phyloP scores from a whole-genome alignment of 2,888 invertebrate species.

The Escarpia spicata region DNA sequence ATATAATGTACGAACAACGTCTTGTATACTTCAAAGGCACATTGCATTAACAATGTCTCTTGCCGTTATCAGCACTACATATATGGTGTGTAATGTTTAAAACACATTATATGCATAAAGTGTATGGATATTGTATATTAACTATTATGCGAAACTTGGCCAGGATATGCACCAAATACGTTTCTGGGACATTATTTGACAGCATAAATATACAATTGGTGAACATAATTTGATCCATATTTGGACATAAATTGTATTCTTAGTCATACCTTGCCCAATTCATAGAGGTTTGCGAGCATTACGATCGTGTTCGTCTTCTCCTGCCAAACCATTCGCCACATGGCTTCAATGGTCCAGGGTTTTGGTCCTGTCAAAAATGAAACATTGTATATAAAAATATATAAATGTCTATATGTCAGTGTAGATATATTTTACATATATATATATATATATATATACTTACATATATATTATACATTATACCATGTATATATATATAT shows the following conservation, averaged over 20 bases:
- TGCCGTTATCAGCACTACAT: too few species aligned
- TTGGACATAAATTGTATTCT: not conserved
- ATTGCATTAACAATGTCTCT: too few species aligned
- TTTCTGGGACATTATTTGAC: not conserved
- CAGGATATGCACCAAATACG: not conserved
- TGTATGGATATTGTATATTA: too few species aligned
- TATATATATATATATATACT: too few species aligned
- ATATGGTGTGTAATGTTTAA: too few species aligned
- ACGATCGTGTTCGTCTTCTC: conserved; percentile 10
- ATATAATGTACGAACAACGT: too few species aligned
- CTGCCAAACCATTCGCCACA: not conserved
- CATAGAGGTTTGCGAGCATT: not conserved
- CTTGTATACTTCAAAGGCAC: too few species aligned
- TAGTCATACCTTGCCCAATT: not conserved
- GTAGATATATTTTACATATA: too few species aligned
- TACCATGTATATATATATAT: too few species aligned
- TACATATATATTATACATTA: too few species aligned
- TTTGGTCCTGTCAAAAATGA: not conserved
- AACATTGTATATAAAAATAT: not conserved
- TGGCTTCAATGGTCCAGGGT: not conserved
- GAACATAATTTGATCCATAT: not conserved
- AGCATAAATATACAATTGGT: not conserved
- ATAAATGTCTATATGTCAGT: too few species aligned
- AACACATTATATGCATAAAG: too few species aligned
- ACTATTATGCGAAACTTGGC: not conserved